phyloP scores from a whole-genome alignment of 2,113 vertebrate genomes.

The Diadophis punctatus region DNA sequence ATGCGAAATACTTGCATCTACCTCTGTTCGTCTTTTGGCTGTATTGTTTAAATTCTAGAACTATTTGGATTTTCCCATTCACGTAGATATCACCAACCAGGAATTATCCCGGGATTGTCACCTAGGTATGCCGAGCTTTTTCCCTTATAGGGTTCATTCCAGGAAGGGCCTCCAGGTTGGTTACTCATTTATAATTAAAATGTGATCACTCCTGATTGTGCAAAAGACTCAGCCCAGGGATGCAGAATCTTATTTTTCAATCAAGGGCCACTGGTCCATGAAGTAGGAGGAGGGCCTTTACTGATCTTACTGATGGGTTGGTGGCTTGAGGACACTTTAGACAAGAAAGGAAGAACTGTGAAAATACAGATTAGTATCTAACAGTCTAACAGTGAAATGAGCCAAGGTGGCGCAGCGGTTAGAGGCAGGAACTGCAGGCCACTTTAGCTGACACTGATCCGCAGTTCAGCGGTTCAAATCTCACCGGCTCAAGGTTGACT shows the following conservation, averaged over 20 bases:
- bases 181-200: not conserved
- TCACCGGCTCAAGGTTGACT: too few relatives aligned
- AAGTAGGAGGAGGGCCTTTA: not conserved
- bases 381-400: not conserved
- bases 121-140: too few relatives aligned
- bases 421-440: too few relatives aligned
- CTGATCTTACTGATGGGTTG: not conserved
- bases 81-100: not conserved
- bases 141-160: not conserved
- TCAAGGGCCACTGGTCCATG: not conserved
- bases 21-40: too few relatives aligned
- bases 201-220: not conserved
- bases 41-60: not conserved
- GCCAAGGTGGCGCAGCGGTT: too few relatives aligned
- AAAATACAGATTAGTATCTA: not conserved
- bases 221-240: not conserved
- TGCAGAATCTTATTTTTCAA: not conserved
- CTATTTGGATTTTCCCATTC: not conserved
- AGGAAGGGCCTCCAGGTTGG: not conserved
- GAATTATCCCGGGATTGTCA: not conserved
- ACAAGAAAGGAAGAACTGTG: not conserved
- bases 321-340: not conserved
- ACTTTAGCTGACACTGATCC: too few relatives aligned
- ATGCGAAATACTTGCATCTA: too few relatives aligned
- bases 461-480: too few relatives aligned